phyloP scores from a whole-genome alignment of 2,888 invertebrate genomes.

The Xanthorhoe designata region DNA sequence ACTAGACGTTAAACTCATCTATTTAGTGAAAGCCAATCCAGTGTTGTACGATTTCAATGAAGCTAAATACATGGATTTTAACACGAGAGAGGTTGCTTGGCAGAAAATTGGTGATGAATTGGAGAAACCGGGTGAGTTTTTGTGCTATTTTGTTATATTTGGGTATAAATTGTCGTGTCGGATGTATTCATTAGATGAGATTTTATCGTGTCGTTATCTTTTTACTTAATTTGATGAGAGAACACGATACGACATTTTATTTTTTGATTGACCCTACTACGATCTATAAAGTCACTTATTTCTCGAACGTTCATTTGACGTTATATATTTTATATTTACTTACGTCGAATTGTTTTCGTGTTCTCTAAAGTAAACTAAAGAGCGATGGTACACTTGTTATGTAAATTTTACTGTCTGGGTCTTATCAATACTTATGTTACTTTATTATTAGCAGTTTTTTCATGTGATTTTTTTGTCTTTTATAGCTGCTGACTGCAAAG shows the following conservation, averaged over 20 bases:
- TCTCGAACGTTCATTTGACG: conserved; percentile 25
- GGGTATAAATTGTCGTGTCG: conserved; percentile 44
- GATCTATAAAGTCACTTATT: conserved; percentile 20
- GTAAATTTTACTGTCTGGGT: not conserved
- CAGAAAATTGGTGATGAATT: conserved; percentile 78
- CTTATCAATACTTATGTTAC: too few species aligned
- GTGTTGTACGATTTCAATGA: conserved; percentile 72
- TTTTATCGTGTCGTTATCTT: conserved; percentile 22
- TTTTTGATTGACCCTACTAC: conserved; percentile 26
- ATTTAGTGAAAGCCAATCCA: conserved; percentile 65
- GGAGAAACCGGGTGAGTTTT: conserved; percentile 69
- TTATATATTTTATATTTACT: not conserved
- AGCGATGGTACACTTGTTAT: not conserved
- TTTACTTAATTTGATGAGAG: conserved; percentile 24
- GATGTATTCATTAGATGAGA: conserved; percentile 7
- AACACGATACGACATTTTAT: conserved; percentile 32
- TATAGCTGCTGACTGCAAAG: conserved; percentile 74
- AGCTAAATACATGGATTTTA: conserved; percentile 75
- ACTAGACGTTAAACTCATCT: conserved; percentile 67
- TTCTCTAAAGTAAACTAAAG: not conserved
- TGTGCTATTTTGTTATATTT: not conserved
- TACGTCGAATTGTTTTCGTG: not conserved
- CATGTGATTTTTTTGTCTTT: conserved; percentile 37
- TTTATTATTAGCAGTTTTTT: not conserved
- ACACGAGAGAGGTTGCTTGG: conserved; percentile 77